phyloP scores from a whole-genome alignment of 2,888 invertebrate genomes.

The Germaria angustata region DNA sequence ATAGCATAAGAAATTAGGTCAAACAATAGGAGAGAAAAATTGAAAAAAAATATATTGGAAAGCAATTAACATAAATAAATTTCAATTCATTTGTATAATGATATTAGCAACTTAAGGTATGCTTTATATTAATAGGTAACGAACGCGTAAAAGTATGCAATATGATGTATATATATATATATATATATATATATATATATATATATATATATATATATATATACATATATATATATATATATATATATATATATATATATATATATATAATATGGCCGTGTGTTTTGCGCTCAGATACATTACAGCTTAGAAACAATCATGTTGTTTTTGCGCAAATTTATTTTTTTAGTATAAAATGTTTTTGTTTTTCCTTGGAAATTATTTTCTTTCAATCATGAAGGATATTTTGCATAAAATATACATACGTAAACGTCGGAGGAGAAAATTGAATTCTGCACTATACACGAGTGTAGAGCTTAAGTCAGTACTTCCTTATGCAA shows the following conservation, averaged over 20 bases:
- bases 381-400: background rate
- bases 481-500: background rate
- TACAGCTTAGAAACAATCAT: conserved; percentile 13
- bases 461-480: background rate
- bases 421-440: background rate
- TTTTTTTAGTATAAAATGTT: background rate
- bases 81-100: background rate
- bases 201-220: no score
- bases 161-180: background rate
- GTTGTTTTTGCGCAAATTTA: background rate
- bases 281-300: no score
- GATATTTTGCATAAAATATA: conserved; percentile 1
- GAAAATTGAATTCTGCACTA: background rate
- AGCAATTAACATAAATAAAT: conserved; percentile 10
- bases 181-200: no score
- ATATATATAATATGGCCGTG: no score
- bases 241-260: no score
- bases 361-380: background rate
- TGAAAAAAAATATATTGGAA: conserved; percentile 7
- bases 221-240: no score
- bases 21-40: background rate
- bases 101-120: background rate
- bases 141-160: conserved; percentile 24
- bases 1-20: conserved; percentile 16
- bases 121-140: background rate